Evolutionary conservation across 1,140 invertebrate species (phyloP).

Genomic region (Brachionus angularis): DNA sequence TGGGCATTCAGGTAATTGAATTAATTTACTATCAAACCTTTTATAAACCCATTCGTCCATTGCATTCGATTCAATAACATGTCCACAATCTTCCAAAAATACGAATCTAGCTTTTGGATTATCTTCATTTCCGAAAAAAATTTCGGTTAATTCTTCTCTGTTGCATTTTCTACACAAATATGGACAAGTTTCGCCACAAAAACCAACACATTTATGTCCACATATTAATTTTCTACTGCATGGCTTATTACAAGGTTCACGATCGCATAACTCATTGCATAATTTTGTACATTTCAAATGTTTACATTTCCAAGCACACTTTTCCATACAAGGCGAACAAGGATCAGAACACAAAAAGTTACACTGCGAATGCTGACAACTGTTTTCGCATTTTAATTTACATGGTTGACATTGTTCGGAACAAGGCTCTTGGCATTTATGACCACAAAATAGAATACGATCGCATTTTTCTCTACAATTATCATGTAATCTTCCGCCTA

Average conservation of each 20-base stretch:
- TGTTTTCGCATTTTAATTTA: slow-evolving; percentile 60
- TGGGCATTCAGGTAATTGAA: slow-evolving; percentile 64
- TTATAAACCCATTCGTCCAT: slow-evolving; percentile 61
- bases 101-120: slow-evolving; percentile 58
- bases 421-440: slow-evolving; percentile 4
- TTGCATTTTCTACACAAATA: slow-evolving; percentile 45
- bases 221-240: slow-evolving; percentile 57
- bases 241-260: slow-evolving; percentile 58
- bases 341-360: slow-evolving; percentile 62
- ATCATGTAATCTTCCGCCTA: slow-evolving; percentile 64
- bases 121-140: slow-evolving; percentile 60
- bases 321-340: slow-evolving; percentile 63
- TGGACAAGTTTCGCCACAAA: slow-evolving; percentile 62
- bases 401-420: slow-evolving; percentile 61
- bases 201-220: slow-evolving; percentile 63
- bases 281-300: slow-evolving; percentile 62
- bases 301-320: slow-evolving; percentile 56
- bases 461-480: slow-evolving; percentile 49
- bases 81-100: slow-evolving; percentile 64
- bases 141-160: slow-evolving; percentile 51
- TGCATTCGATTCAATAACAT: slow-evolving; percentile 62
- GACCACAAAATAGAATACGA: neutral
- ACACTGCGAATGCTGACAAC: slow-evolving; percentile 62
- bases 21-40: slow-evolving; percentile 47
- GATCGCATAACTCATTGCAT: slow-evolving; percentile 64